These are phyloP conservation scores for Ctenoplectra terminalis DNA, from an alignment of 1,140 invertebrate species.

Conservation along the genomic window DNA sequence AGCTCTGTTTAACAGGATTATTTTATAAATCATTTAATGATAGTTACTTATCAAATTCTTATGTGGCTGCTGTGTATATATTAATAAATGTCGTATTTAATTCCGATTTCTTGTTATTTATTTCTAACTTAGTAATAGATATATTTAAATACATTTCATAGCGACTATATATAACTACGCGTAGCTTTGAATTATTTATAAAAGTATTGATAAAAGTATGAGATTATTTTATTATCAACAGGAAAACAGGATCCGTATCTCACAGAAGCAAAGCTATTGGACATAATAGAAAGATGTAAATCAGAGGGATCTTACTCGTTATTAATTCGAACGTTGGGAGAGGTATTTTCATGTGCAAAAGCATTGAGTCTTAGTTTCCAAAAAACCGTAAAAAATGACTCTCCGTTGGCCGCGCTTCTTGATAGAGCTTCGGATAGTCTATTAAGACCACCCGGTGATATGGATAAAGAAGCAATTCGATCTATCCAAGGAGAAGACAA, in stretches of 20 bases:
- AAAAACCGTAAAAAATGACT: conserved; percentile 80
- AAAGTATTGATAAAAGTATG: background rate
- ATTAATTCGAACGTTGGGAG: conserved; percentile 87
- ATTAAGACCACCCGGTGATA: conserved; percentile 77
- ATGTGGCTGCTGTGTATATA: conserved; percentile 40
- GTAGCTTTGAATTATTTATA: background rate
- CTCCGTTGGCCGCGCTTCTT: conserved; percentile 81
- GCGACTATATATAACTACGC: background rate
- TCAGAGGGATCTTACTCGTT: conserved; percentile 85
- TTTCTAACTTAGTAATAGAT: conserved; percentile 8
- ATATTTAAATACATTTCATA: background rate
- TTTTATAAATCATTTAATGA: conserved; percentile 2
- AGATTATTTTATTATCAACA: conserved; percentile 60
- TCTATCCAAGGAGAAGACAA: conserved; percentile 92
- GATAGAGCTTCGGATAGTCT: conserved; percentile 81
- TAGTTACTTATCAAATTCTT: conserved; percentile 33
- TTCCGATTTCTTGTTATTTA: conserved; percentile 41
- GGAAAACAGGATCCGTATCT: conserved; percentile 84
- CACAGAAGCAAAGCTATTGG: conserved; percentile 86
- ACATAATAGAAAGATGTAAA: conserved; percentile 87
- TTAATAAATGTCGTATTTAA: conserved; percentile 46
- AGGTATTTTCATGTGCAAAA: conserved; percentile 89
- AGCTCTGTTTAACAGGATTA: background rate
- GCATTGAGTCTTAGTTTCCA: conserved; percentile 88
- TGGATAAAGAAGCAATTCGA: conserved; percentile 88